Percentiles rank a stretch among this genome's conserved stretches.
Evolutionary conservation across 1,140 invertebrate genomes (phyloP).

Genomic region (Procambarus clarkii): DNA sequence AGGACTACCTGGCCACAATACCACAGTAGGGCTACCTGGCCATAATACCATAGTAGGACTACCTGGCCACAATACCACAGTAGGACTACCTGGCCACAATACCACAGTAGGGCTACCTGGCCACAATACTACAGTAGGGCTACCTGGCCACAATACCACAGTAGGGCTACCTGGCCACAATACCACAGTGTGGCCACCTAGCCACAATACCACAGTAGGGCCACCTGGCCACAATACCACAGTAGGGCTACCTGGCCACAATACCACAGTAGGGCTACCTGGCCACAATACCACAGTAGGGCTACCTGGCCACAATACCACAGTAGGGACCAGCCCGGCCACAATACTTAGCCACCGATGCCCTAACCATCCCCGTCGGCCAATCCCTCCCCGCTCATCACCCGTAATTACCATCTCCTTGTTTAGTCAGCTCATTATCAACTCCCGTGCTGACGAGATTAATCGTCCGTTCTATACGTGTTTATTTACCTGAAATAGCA

Average conservation of each 20-base stretch:
- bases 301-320: too few relatives aligned
- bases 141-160: background rate
- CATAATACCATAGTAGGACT: too few relatives aligned
- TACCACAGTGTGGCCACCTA: too few relatives aligned
- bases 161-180: background rate
- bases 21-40: too few relatives aligned
- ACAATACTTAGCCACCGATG: background rate
- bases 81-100: too few relatives aligned
- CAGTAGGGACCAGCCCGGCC: too few relatives aligned
- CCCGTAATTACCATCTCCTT: background rate
- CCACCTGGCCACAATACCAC: background rate
- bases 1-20: too few relatives aligned
- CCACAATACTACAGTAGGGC: background rate
- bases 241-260: background rate
- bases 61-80: too few relatives aligned
- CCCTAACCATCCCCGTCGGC: background rate
- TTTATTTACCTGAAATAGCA: background rate
- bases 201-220: too few relatives aligned
- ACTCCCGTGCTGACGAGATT: background rate
- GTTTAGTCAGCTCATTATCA: slow-evolving; percentile 12
- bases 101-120: background rate
- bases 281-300: background rate
- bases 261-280: background rate
- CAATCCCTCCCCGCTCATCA: background rate
- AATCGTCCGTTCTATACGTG: background rate